Base-by-base conservation (phyloP, 2,113 vertebrate genomes). In the Mormoops blainvillei region DNA sequence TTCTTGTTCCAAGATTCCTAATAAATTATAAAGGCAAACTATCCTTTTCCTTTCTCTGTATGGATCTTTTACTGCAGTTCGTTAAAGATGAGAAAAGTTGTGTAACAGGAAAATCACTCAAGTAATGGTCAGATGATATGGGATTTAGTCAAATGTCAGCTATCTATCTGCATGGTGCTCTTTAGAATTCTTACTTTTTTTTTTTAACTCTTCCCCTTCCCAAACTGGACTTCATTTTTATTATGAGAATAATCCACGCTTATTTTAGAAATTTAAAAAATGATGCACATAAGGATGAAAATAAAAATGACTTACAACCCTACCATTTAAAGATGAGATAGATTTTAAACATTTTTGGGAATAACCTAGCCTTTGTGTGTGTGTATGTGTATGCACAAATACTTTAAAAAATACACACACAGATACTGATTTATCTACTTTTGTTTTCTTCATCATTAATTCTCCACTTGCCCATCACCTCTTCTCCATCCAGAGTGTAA, bases 71-170 rank as follows among this genome's bases (percentile, higher is more conserved):
- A 54, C 43, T 94, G 58, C 87, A 63, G 76, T 86, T 92, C 71
- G 90, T 81, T 92, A 96, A 94, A 95, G 70, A 81, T 80, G 67
- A 93, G 70, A 96, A 91, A 63, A 78, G 70, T 95, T 83, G 56
- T 80, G 0, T 85, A 92, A 90, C 12, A 89, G 63, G 43, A 94
- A 96, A 95, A 74, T 87, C 22, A 84, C 56, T 89, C 56, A 76
- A 84, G 52, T 77, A 77, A 58, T 65, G 65, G 80, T 92, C 90
- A 97, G 76, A 73, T 94, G 80, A 92, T 80, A 26, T 6, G 71
- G 58, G 84, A 58, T 93, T 94, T 96, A 73, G 84, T 95, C 71
- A 92, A 54, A 92, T 94, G 87, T 71, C 83, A 85, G 92, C 76
- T 91, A 41, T 93, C 87, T 61, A 24, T 94, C 87, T 92, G 26